Base-by-base conservation (phyloP, 1,140 invertebrate species). In the Frieseomelitta varia region DNA sequence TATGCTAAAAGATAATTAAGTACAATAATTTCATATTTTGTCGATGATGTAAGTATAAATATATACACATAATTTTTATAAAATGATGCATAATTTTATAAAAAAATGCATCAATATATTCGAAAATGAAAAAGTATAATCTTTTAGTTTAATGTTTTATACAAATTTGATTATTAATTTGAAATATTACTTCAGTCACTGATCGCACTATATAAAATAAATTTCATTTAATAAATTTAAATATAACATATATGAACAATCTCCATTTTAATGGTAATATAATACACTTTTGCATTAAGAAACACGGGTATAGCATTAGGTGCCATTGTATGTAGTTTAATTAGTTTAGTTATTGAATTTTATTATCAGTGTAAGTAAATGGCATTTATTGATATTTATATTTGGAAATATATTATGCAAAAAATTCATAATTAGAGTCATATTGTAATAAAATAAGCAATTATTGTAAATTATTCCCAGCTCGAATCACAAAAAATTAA, bases 241-340 rank as follows among this genome's bases (percentile, higher is more conserved):
- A 73, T 58, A 82, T 67, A 84, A 74, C 17, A 85, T 85, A 53
- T 68, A 68, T 81, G 69, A 77, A 90, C 74, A 63, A 77, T 61
- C 65, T 84, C 83, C 74, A 68, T 79, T 81, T 88, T 89, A 85
- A 71, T 39, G 71, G 71, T 87, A 85, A 88, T 88, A 88, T 90
- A 90, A 58, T 90, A 92, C 88, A 87, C 78, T 84, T 85, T 90
- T 75, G 56, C 34, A 75, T 87, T 81, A 77, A 69, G 39, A 84
- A 81, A 51, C 79, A 88, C n/a, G 63, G 75, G 53, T 51, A 65
- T 78, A 88, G 53, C 55, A 86, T 79, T 78, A 51, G 53, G 65
- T 88, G 69, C 67, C 67, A 11, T 63, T 74, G 30, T 34, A 58
- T 73, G 56, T 19, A 61, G 30, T 76, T 24, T 55, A 39, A n/a